These are phyloP conservation scores for Siphamia tubifer DNA, from an alignment of 2,113 vertebrate genomes.

Conservation along the genomic window DNA sequence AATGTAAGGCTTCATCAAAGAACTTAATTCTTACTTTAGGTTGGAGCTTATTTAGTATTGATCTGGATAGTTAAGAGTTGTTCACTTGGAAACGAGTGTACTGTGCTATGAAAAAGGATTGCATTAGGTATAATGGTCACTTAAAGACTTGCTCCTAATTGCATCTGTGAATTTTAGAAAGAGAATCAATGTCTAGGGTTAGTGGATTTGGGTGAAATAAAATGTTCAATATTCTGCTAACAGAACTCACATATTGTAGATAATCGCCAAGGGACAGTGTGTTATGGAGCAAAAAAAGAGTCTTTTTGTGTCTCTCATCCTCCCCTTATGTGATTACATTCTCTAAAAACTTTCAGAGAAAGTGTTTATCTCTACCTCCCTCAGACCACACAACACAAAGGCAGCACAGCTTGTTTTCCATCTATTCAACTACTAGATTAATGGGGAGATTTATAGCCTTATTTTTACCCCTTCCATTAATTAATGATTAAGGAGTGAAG, in stretches of 20 bases:
- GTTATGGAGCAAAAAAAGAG: conserved; percentile 4
- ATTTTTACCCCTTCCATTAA: conserved; percentile 1
- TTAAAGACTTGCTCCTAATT: conserved; percentile 16
- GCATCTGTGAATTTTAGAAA: conserved; percentile 19
- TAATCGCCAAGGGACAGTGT: neutral
- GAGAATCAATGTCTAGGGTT: conserved; percentile 19
- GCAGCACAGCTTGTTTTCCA: neutral
- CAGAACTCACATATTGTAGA: conserved; percentile 21
- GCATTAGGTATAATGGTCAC: neutral
- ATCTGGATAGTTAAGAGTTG: conserved; percentile 18
- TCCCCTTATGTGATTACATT: conserved; percentile 12
- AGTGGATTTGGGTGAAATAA: conserved; percentile 28
- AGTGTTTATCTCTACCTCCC: conserved; percentile 18
- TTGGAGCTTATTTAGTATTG: conserved; percentile 35
- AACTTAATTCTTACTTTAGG: conserved; percentile 3
- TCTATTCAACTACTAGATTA: conserved; percentile 10
- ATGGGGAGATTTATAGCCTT: neutral
- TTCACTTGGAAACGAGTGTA: conserved; percentile 28
- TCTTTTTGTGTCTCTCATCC: conserved; percentile 6
- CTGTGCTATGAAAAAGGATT: conserved; percentile 16
- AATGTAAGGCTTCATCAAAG: neutral
- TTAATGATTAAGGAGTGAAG: conserved; percentile 19
- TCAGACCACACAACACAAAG: conserved; percentile 13
- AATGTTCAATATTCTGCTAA: conserved; percentile 28
- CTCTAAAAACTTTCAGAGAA: neutral